phyloP scores from a whole-genome alignment of 2,888 invertebrate genomes.

The Diploptera punctata region DNA sequence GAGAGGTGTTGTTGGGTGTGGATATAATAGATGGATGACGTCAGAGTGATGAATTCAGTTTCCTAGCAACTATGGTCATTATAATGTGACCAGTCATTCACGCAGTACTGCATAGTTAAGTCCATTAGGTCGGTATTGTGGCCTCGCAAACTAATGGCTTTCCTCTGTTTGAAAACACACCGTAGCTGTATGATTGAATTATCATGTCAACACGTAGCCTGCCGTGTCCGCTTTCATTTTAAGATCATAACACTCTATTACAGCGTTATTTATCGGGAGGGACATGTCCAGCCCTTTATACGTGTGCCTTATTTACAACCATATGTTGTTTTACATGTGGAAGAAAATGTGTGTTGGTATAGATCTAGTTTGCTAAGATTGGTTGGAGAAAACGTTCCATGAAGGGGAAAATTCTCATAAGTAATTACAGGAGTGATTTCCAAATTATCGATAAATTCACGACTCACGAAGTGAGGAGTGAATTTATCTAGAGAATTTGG shows the following conservation, averaged over 20 bases:
- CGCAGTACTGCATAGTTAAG: background rate
- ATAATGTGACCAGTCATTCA: constrained; percentile 23
- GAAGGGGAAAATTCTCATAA: no score
- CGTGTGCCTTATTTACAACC: no score
- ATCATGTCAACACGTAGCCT: constrained; percentile 25
- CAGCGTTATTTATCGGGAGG: background rate
- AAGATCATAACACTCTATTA: constrained; percentile 11
- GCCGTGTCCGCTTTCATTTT: background rate
- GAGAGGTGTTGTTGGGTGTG: no score
- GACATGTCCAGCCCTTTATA: no score
- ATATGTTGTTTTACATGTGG: no score
- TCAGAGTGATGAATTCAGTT: constrained; percentile 27
- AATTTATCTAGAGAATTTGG: no score
- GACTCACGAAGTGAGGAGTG: no score
- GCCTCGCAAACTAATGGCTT: constrained; percentile 28
- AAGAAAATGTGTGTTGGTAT: no score
- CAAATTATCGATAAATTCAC: no score
- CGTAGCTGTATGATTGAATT: constrained; percentile 29
- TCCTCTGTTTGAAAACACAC: constrained; percentile 24
- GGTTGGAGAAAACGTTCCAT: no score
- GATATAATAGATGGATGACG: constrained; percentile 24
- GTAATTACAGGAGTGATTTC: no score
- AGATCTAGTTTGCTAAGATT: no score
- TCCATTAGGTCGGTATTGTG: constrained; percentile 25
- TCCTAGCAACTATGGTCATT: constrained; percentile 30